phyloP scores from a whole-genome alignment of 2,113 vertebrate species.

The Erythrolamprus reginae region DNA sequence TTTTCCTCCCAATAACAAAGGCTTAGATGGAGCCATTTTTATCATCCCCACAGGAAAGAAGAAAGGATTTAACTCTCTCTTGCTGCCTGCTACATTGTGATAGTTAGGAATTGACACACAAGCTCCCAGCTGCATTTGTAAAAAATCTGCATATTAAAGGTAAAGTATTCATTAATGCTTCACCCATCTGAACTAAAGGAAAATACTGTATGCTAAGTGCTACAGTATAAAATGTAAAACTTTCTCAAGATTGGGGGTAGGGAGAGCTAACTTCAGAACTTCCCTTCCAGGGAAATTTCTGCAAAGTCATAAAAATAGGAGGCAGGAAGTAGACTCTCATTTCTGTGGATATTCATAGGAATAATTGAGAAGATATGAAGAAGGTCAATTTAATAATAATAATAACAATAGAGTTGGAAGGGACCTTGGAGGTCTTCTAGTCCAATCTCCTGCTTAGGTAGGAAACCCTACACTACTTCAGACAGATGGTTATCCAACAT shows the following conservation, averaged over 20 bases:
- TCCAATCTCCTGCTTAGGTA: too few relatives aligned
- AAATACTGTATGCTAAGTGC: background rate
- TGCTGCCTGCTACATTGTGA: background rate
- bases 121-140: background rate
- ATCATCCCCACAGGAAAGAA: background rate
- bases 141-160: background rate
- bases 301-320: background rate
- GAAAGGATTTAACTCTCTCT: background rate
- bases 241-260: background rate
- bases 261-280: background rate
- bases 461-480: too few relatives aligned
- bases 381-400: too few relatives aligned
- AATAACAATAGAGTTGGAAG: too few relatives aligned
- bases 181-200: background rate
- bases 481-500: too few relatives aligned
- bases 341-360: background rate
- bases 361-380: background rate
- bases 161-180: background rate
- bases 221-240: background rate
- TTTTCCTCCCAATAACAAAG: background rate
- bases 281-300: background rate
- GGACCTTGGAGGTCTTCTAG: too few relatives aligned
- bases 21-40: background rate
- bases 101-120: background rate
- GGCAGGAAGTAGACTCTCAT: background rate